Percentiles rank a stretch among this genome's conserved stretches.
These are phyloP conservation scores for Zaprionus lineosus DNA, from an alignment of 2,888 invertebrate species.

Conservation along the genomic window DNA sequence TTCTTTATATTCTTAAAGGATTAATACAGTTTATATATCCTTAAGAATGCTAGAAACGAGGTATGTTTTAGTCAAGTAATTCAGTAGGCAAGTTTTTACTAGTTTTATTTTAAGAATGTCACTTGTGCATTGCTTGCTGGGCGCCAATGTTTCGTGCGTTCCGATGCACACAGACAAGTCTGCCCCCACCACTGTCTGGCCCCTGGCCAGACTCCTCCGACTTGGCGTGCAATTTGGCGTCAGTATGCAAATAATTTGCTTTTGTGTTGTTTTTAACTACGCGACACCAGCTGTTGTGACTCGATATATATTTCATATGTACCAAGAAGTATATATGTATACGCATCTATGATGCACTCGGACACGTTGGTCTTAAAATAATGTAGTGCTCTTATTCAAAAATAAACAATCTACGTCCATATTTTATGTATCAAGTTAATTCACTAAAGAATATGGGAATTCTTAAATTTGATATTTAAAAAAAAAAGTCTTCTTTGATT, in stretches of 20 bases:
- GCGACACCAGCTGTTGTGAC: constrained; percentile 67
- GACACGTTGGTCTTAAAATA: background rate
- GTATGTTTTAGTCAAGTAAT: constrained; percentile 9
- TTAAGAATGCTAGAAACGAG: too few relatives aligned
- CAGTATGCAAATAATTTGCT: constrained; percentile 49
- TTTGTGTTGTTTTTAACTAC: constrained; percentile 47
- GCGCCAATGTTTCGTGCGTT: constrained; percentile 70
- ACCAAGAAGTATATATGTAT: constrained; percentile 1
- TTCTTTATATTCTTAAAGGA: too few relatives aligned
- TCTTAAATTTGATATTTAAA: too few relatives aligned
- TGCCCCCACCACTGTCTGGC: constrained; percentile 58
- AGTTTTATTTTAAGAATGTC: constrained; percentile 67
- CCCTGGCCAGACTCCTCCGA: constrained; percentile 21
- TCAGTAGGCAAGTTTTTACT: constrained; percentile 2
- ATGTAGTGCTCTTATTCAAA: too few relatives aligned
- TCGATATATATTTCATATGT: constrained; percentile 7
- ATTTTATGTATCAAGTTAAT: too few relatives aligned
- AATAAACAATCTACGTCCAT: too few relatives aligned
- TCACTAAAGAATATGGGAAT: too few relatives aligned
- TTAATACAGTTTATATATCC: too few relatives aligned
- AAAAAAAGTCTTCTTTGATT: too few relatives aligned
- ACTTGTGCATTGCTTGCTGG: constrained; percentile 59
- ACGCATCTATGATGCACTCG: background rate
- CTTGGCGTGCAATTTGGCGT: constrained; percentile 42
- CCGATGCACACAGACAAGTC: constrained; percentile 34